Base-by-base conservation (phyloP, 2,888 invertebrate species). In the Dermolepida albohirtum region DNA sequence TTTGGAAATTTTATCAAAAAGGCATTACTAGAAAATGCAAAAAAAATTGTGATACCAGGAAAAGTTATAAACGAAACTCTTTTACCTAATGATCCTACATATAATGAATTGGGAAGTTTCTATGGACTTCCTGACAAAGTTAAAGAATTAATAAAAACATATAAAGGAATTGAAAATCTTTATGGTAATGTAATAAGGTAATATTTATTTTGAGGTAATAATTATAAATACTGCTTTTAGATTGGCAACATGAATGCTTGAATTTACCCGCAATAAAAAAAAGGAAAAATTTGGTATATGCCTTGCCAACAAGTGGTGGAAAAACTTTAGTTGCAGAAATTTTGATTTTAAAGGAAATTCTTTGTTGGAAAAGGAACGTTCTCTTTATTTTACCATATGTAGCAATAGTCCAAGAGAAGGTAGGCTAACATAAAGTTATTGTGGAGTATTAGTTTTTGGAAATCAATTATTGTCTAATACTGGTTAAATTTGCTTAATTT, bases 291-390 rank as follows among this genome's bases (percentile, higher is more conserved):
- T 86, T 98, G 49, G 91, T 98, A 69, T 96, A 97, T 79, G 94
- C 96, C 0, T 82, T 98, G 47, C 98, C 98, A 0, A 98, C 98
- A 0, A 97, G 97, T 79, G 98, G 98, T 0, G 98, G 98, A 0
- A 98, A 98, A 85, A 98, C 98, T 0, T 85, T 98, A 29, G 97
- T 98, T 10, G 97, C 98, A 0, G 98, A 98, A 84, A 92, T 98
- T 69, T 85, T 98, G 54, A 96, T 98, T 87, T 84, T 98, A 14
- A 86, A 91, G 49, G 95, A 97, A 84, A 84, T 98, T 5, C 82
- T 97, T 8, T 91, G 92, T 72, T 87, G 90, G 64, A 89, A 91
- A 77, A 91, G 88, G 74, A 95, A 97, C 87, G 95, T 90, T 10
- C 83, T 98, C 17, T 93, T 98, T 74, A 89, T 98, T 74, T 84